Conservation (phyloP, 2,113 vertebrate genomes). For the Spermophilus dauricus region DNA sequence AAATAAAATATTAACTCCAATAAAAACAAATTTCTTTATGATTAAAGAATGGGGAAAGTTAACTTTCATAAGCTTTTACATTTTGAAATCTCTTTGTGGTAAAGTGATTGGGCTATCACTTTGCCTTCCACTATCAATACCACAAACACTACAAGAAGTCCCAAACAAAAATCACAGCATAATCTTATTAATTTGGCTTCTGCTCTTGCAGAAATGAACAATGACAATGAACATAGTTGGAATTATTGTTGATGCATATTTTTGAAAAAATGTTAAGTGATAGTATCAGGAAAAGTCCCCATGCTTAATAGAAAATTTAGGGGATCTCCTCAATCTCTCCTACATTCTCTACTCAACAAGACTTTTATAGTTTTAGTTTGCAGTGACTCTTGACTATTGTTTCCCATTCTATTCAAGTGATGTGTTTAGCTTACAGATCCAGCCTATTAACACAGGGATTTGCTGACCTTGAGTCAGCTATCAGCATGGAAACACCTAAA, state of each 20-base stretch:
- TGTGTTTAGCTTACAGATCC: slow-evolving; percentile 78
- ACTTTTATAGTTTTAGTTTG: background rate
- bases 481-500: slow-evolving; percentile 81
- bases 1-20: background rate
- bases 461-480: slow-evolving; percentile 83
- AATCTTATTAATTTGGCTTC: background rate
- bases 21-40: background rate
- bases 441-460: slow-evolving; percentile 82
- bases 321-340: background rate
- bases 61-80: background rate
- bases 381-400: background rate
- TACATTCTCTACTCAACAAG: background rate
- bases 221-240: background rate
- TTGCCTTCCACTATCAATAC: background rate
- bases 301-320: background rate
- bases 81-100: background rate
- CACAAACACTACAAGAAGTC: background rate
- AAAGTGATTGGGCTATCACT: background rate
- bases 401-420: slow-evolving; percentile 64
- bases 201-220: background rate
- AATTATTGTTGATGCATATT: background rate
- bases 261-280: background rate
- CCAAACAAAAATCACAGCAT: background rate
- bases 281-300: background rate
- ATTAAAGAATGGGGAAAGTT: background rate